A percentile compares a stretch with the other conserved stretches of the same genome.
Evolutionary conservation across 2,888 invertebrate genomes (phyloP).

Genomic region (Prenolepis imparis): DNA sequence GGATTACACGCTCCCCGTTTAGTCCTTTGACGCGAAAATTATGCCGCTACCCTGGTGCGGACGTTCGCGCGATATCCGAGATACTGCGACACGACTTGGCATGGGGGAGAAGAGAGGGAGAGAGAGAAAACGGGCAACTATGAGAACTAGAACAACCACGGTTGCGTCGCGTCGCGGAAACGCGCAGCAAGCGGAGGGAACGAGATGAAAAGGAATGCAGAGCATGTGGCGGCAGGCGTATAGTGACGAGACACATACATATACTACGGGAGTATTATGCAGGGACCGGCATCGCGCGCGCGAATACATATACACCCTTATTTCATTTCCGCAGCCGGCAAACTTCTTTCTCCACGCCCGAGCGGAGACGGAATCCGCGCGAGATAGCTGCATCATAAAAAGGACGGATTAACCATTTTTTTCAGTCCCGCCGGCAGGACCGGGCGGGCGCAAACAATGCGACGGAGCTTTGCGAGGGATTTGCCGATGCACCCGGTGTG

Average conservation of each 20-base stretch:
- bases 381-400: conserved; percentile 59
- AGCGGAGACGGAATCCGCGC: conserved; percentile 41
- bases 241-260: conserved; percentile 16
- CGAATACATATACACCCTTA: conserved; percentile 54
- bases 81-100: conserved; percentile 18
- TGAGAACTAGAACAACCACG: background rate
- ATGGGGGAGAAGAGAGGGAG: background rate
- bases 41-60: conserved; percentile 50
- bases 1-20: conserved; percentile 39
- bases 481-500: conserved; percentile 67
- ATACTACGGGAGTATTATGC: conserved; percentile 21
- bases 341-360: conserved; percentile 37
- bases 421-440: conserved; percentile 60
- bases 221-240: background rate
- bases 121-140: background rate
- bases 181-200: background rate
- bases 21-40: conserved; percentile 59
- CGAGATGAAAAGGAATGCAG: conserved; percentile 14
- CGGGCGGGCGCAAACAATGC: conserved; percentile 47
- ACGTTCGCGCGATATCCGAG: conserved; percentile 40
- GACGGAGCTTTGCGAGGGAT: conserved; percentile 68
- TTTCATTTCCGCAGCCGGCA: conserved; percentile 62
- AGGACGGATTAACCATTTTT: conserved; percentile 73
- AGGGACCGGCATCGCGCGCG: background rate
- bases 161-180: background rate